These are phyloP conservation scores for Hedya salicella DNA, from an alignment of 2,888 invertebrate genomes.

Conservation along the genomic window DNA sequence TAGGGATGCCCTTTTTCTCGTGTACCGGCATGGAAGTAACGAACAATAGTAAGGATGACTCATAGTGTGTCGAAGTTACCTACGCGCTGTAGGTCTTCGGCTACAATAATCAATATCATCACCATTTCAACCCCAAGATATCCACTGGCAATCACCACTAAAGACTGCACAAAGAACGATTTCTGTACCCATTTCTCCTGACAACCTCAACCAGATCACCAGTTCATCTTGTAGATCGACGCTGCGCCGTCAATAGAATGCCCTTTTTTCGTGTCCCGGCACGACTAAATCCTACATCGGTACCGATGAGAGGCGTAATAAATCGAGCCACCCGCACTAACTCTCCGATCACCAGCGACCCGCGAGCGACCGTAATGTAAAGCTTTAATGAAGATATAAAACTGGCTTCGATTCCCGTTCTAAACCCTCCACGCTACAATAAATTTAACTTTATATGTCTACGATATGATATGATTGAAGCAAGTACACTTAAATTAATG, in stretches of 20 bases:
- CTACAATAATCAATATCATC: no score
- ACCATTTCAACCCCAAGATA: no score
- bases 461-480: conserved; percentile 19
- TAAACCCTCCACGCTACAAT: conserved; percentile 23
- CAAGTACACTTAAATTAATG: conserved; percentile 14
- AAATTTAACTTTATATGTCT: conserved; percentile 41
- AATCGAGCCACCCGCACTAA: conserved; percentile 66
- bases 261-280: conserved; percentile 27
- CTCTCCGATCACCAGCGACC: conserved; percentile 72
- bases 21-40: no score
- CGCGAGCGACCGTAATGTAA: conserved; percentile 62
- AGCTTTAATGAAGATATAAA: conserved; percentile 58
- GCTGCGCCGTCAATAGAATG: conserved; percentile 10
- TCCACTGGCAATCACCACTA: no score
- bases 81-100: no score
- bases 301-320: conserved; percentile 62
- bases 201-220: no score
- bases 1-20: no score
- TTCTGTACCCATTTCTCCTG: no score
- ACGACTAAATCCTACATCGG: conserved; percentile 45
- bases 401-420: conserved; percentile 47
- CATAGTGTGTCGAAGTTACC: no score
- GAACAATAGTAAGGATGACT: no score
- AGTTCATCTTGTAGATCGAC: not conserved
- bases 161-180: no score